Conservation (phyloP, 2,888 invertebrate genomes). For the Philereme vetulata region DNA sequence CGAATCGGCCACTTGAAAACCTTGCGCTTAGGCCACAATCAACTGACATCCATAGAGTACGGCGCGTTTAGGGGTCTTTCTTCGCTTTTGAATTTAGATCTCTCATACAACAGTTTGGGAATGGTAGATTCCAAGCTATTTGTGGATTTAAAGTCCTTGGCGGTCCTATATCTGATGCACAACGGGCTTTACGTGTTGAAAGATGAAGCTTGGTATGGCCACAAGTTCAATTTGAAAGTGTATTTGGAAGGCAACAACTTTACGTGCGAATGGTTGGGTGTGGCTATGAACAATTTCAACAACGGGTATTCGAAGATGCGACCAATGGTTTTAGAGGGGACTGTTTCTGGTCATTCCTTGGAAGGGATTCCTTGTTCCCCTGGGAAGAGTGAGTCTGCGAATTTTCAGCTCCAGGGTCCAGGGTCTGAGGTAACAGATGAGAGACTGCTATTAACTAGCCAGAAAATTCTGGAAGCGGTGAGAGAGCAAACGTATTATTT, state of each 20-base stretch:
- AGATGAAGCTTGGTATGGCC: slow-evolving; percentile 62
- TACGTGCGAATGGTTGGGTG: slow-evolving; percentile 66
- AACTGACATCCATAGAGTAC: slow-evolving; percentile 55
- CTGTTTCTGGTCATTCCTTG: slow-evolving; percentile 50
- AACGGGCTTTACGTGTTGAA: slow-evolving; percentile 59
- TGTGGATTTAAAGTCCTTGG: slow-evolving; percentile 62
- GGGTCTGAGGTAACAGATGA: slow-evolving; percentile 52
- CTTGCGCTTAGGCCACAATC: slow-evolving; percentile 61
- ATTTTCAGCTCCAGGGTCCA: neutral
- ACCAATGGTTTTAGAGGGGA: slow-evolving; percentile 49
- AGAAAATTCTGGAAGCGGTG: slow-evolving; percentile 69
- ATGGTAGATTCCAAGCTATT: slow-evolving; percentile 63
- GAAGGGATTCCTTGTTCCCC: slow-evolving; percentile 65
- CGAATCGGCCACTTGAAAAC: slow-evolving; percentile 51
- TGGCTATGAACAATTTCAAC: slow-evolving; percentile 59
- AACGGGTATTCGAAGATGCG: slow-evolving; percentile 68
- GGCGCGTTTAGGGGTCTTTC: slow-evolving; percentile 63
- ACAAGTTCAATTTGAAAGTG: slow-evolving; percentile 55
- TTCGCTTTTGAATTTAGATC: slow-evolving; percentile 50
- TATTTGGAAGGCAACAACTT: slow-evolving; percentile 67
- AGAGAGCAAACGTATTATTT: slow-evolving; percentile 64
- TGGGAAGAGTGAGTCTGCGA: slow-evolving; percentile 32
- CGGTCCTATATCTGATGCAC: slow-evolving; percentile 55
- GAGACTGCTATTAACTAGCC: slow-evolving; percentile 59
- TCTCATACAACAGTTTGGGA: slow-evolving; percentile 57